Base-by-base conservation (phyloP, 1,140 invertebrate species). In the Diuraphis noxia region DNA sequence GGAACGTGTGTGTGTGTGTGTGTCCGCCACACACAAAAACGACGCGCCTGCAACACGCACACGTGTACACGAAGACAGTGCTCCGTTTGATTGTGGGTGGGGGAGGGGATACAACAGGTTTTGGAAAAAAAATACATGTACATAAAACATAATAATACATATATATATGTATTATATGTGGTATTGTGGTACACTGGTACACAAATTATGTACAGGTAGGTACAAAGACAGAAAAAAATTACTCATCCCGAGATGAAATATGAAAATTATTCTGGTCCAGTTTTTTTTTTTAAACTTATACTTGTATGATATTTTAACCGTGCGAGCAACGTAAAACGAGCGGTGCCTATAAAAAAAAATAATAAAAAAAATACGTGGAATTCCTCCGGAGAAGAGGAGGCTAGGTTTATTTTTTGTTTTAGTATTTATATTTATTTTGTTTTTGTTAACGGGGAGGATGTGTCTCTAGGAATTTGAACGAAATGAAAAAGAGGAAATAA, bases 221-320 rank as follows among this genome's bases (percentile, higher is more conserved):
- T 46, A 49, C 40, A n/a, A 43, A 43, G 36, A 43, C 9, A 41
- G n/a, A 86, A 86, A 86, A 85, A 52, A 86, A 86, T 52, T 25
- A 49, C 46, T 52, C 43, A 36, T 86, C 85, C 46, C 34, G 34
- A 86, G 85, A 86, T 86, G 34, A 86, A 86, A 86, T 52, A 86
- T 86, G 85, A 86, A 86, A 86, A 86, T 52, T 86, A 86, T 86
- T 86, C 46, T 86, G 85, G 85, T 86, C 85, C 85, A 52, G 85
- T 52, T 86, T 86, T 49, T 86, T 84, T 43, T 84, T 84, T 84
- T 34, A 9, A 30, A 43, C 82, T n/a, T 21, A 23, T 84, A 43
- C 34, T 43, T 43, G 1, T 84, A 46, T 21, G 30, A n/a, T 43
- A 34, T 84, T 84, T n/a, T 43, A 43, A 84, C 82, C 30, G 82